phyloP scores from a whole-genome alignment of 1,140 invertebrate genomes.

The Polypedilum pembai region DNA sequence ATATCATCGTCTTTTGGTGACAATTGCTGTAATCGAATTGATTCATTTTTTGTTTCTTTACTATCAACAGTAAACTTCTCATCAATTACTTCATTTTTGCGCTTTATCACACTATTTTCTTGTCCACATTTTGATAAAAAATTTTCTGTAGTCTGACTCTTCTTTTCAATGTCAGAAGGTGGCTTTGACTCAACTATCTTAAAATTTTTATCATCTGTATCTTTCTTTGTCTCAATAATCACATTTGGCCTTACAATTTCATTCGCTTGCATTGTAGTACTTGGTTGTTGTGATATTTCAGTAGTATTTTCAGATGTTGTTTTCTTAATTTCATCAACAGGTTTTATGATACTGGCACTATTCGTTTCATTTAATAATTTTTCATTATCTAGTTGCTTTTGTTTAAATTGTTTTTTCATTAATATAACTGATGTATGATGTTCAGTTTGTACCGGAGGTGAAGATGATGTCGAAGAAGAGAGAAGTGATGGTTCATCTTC shows the following conservation, averaged over 20 bases:
- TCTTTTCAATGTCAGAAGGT: not conserved
- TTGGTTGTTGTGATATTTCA: slow-evolving; percentile 13
- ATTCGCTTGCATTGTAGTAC: not conserved
- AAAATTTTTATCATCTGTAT: not conserved
- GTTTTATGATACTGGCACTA: too few species aligned
- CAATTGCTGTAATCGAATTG: too few species aligned
- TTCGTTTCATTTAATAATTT: too few species aligned
- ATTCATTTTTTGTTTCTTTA: too few species aligned
- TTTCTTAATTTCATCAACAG: not conserved
- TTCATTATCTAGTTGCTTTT: not conserved
- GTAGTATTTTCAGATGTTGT: not conserved
- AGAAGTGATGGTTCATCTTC: not conserved
- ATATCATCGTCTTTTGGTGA: too few species aligned
- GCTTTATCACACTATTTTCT: slow-evolving; percentile 32
- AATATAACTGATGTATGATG: not conserved
- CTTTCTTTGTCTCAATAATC: slow-evolving; percentile 14
- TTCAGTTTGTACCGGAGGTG: not conserved
- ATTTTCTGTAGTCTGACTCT: not conserved
- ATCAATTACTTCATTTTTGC: slow-evolving; percentile 29
- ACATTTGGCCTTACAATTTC: slow-evolving; percentile 29
- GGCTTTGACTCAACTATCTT: not conserved
- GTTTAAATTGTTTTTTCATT: not conserved
- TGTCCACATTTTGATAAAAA: slow-evolving; percentile 22
- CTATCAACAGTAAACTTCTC: too few species aligned
- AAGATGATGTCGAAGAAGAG: too few species aligned